Evolutionary conservation across 2,797 vertebrate genomes (phyloP).

Genomic region (Odontamblyopus lacepedii): DNA sequence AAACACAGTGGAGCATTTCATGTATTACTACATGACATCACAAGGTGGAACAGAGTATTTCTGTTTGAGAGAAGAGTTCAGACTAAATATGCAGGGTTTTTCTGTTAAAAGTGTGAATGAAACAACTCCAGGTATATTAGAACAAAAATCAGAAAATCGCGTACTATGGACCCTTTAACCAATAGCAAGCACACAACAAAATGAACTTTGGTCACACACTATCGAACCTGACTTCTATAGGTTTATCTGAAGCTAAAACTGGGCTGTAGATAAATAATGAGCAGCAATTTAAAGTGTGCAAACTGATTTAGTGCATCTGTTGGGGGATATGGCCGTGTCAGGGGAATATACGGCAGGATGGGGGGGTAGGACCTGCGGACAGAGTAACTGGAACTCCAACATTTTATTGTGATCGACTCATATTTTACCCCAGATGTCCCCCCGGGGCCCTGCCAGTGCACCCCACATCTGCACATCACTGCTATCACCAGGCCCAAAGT

Average conservation of each 20-base stretch:
- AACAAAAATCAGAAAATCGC: too few relatives aligned
- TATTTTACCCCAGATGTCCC: constrained; percentile 63
- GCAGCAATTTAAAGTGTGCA: constrained; percentile 71
- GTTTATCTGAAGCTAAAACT: constrained; percentile 18
- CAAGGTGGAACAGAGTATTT: too few relatives aligned
- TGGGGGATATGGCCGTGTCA: constrained; percentile 50
- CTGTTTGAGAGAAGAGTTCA: too few relatives aligned
- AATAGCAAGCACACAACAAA: background rate
- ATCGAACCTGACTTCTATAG: background rate
- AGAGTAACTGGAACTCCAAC: constrained; percentile 51
- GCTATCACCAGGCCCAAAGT: constrained; percentile 47
- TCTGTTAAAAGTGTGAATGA: too few relatives aligned
- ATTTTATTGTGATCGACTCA: constrained; percentile 70
- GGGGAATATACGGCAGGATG: constrained; percentile 57
- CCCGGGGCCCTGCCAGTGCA: constrained; percentile 45
- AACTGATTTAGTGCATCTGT: constrained; percentile 69
- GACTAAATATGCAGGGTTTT: too few relatives aligned
- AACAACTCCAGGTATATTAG: too few relatives aligned
- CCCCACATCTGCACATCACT: constrained; percentile 64
- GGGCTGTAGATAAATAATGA: constrained; percentile 53
- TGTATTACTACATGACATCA: too few relatives aligned
- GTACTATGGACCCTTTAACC: background rate
- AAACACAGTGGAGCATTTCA: too few relatives aligned
- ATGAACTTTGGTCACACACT: background rate
- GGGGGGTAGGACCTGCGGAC: constrained; percentile 30